Conservation (phyloP, 2,888 invertebrate genomes). For the Amorpha juglandis region DNA sequence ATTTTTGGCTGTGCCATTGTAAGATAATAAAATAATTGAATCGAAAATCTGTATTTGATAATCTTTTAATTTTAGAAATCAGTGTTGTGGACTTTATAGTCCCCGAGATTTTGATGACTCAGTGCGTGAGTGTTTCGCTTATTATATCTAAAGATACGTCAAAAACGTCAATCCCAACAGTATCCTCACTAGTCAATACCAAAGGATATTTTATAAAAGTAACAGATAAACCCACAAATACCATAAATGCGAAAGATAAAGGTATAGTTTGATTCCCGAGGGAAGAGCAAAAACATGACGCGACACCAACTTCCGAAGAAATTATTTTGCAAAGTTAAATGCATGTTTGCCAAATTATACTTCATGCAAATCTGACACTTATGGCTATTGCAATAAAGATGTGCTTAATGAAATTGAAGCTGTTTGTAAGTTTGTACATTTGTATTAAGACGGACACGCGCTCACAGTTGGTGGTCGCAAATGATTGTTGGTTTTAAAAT, state of each 20-base stretch:
- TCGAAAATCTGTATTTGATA: too few species aligned
- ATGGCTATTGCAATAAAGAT: not conserved
- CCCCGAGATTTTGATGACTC: not conserved
- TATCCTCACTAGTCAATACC: not conserved
- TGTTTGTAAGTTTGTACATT: not conserved
- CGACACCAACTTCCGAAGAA: slow-evolving; percentile 21
- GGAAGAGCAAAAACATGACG: not conserved
- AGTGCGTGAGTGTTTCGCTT: not conserved
- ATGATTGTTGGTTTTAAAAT: slow-evolving; percentile 17
- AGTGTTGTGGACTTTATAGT: not conserved
- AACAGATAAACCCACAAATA: slow-evolving; percentile 7
- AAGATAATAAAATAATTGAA: too few species aligned
- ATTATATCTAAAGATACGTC: not conserved
- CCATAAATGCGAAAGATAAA: slow-evolving; percentile 15
- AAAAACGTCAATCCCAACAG: not conserved
- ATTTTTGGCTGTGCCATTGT: too few species aligned
- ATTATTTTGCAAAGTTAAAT: not conserved
- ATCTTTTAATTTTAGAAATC: too few species aligned
- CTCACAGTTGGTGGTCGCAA: slow-evolving; percentile 15
- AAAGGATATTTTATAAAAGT: not conserved
- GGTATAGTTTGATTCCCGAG: slow-evolving; percentile 8
- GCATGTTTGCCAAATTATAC: not conserved
- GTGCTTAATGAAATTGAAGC: not conserved
- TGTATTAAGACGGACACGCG: slow-evolving; percentile 18
- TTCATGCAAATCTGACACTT: not conserved